Conservation (phyloP, 2,797 vertebrate species). For the Schizopygopsis pylzovi region DNA sequence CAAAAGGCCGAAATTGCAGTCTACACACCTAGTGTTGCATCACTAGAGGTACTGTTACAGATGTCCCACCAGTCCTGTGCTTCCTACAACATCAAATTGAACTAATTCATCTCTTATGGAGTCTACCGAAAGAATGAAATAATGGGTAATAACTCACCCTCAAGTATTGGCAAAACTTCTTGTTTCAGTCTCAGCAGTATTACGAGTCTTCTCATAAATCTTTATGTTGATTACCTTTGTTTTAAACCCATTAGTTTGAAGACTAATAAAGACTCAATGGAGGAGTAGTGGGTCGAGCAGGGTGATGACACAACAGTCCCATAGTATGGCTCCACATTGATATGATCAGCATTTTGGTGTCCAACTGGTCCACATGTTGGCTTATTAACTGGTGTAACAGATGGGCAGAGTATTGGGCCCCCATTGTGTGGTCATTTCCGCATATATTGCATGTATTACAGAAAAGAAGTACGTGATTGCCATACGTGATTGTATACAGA, state of each 20-base stretch:
- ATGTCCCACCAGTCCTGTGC: neutral
- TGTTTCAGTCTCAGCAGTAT: neutral
- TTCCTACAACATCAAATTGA: constrained; percentile 11
- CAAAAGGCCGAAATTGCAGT: constrained; percentile 2
- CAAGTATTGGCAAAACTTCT: neutral
- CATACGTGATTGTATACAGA: neutral
- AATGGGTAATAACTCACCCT: neutral
- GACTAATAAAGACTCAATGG: neutral
- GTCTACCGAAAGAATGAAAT: neutral
- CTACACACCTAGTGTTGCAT: constrained; percentile 23
- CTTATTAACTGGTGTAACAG: constrained; percentile 62
- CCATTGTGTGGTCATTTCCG: neutral
- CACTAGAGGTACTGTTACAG: constrained; percentile 1
- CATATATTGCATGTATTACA: neutral
- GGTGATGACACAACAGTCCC: constrained; percentile 11
- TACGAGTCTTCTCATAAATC: neutral
- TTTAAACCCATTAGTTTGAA: neutral
- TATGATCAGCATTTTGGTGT: constrained; percentile 36
- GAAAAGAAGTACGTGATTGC: neutral
- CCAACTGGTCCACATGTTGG: constrained; percentile 57
- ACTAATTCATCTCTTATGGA: neutral
- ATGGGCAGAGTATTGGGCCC: constrained; percentile 54
- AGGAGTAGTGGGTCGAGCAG: neutral
- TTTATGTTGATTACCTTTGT: neutral
- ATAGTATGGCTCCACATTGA: constrained; percentile 32